Evolutionary conservation across 2,113 vertebrate genomes (phyloP), one percentile per base, ranked within the genome.

Genomic region (Pteruthius melanotis): DNA sequence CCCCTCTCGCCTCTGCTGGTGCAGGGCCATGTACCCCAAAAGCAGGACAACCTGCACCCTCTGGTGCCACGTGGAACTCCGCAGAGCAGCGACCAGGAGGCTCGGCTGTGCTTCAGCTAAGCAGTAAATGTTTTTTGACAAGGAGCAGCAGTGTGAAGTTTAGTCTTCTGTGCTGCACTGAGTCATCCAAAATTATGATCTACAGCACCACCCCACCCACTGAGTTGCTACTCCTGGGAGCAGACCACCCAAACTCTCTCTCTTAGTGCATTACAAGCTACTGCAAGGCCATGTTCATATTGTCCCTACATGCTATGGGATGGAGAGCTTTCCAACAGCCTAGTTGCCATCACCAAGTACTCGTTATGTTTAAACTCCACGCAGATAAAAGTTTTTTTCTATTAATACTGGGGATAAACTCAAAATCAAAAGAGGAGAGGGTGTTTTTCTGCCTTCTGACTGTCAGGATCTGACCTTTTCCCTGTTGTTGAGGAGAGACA

Each of bases 41-140:
- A 65, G 40, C 10, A 37, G 79, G 45, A 90, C 24, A 64, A 12
- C n/a, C 77, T 28, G 61, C 80, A 56, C 13, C 47, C 50, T 13
- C 5, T 26, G 45, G 33, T 52, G 40, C 60, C 93, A n/a, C 4
- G 0, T 52, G 47, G 30, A 37, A 7, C 72, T 64, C 88, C 64
- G 23, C 2, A 26, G n/a, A 60, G 82, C 69, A 28, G 89, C 0
- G 0, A 11, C 2, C 14, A 52, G 90, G 61, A 66, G 69, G 8
- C 66, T 89, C 2, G 10, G 77, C 83, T 79, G 35, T 10, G 75
- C 40, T 47, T 83, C 87, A 93, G 87, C 57, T 85, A 13, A 91
- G 89, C 87, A 93, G 89, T 56, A 91, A 95, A 96, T 83, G 33
- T 35, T 91, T 93, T 65, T 28, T 95, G 94, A 95, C 95, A 90